phyloP scores from a whole-genome alignment of 2,888 invertebrate species.

The Harpalus rubripes region DNA sequence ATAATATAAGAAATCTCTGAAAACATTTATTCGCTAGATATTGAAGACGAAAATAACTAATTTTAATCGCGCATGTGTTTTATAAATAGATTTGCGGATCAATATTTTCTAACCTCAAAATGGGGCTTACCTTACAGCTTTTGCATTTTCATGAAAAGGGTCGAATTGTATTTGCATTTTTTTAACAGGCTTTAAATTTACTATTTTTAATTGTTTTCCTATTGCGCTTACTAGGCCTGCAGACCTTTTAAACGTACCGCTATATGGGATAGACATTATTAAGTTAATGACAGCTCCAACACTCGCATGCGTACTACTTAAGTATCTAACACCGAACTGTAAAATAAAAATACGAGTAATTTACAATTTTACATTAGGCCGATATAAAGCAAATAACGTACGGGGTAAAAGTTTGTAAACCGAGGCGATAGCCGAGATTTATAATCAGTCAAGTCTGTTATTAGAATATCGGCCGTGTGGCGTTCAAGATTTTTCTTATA shows the following conservation, averaged over 20 bases:
- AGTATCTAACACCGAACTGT: neutral
- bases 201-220: slow-evolving; percentile 83
- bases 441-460: no score
- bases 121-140: slow-evolving; percentile 79
- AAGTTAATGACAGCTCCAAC: slow-evolving; percentile 22
- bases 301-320: slow-evolving; percentile 69
- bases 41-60: slow-evolving; percentile 68
- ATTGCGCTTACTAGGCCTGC: slow-evolving; percentile 87
- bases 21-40: slow-evolving; percentile 72
- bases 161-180: slow-evolving; percentile 90
- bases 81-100: slow-evolving; percentile 73
- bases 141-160: slow-evolving; percentile 88
- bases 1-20: slow-evolving; percentile 86
- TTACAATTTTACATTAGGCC: no score
- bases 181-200: slow-evolving; percentile 90
- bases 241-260: slow-evolving; percentile 84
- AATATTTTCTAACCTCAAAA: slow-evolving; percentile 70
- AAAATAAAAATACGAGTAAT: no score
- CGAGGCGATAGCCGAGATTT: no score
- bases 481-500: no score
- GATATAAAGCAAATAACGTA: no score
- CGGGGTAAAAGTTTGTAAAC: no score
- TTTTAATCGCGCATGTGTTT: slow-evolving; percentile 70
- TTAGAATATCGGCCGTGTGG: no score
- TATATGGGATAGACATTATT: slow-evolving; percentile 87